Evolutionary conservation across 2,888 invertebrate genomes (phyloP), one percentile per base, ranked within the genome.

Genomic region (Yponomeuta sedellus): DNA sequence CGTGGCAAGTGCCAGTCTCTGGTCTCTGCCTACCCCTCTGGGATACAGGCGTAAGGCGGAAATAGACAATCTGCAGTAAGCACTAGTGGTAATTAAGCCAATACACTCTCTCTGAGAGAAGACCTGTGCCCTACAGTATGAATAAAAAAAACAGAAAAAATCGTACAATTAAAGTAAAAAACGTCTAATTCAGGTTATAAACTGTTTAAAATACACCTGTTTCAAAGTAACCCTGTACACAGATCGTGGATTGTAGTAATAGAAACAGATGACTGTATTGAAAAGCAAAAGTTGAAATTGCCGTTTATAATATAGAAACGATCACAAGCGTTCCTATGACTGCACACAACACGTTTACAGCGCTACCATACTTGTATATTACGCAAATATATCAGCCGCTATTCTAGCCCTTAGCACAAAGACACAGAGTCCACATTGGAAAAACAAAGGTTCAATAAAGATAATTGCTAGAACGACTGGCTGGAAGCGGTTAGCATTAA

Each of bases 281-380:
- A 12, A 52, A 52, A 52, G 44, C 44, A 52, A 52, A 52, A 52
- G 44, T 52, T 16, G 44, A 52, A 52, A 52, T 16, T 52, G 44
- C 44, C 16, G 16, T 52, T 16, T 52, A 52, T 52, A 52, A 52
- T 52, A 52, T 52, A 52, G 44, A 16, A 52, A 52, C 44, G 44
- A 52, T 52, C 44, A 52, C 16, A 52, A 52, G 16, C 44, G 44
- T 52, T 52, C 44, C 44, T 52, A 52, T 52, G 44, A 52, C 16
- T 52, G 44, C 2, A 52, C 44, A 52, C 44, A 12, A 52, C 44
- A 52, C 16, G 44, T 52, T 52, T 52, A 52, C 44, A 16, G 44
- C 44, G 44, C 44, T 52, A 52, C 44, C 44, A 52, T 52, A 52
- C 44, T 52, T 52, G 44, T 52, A 52, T 52, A 16, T 52, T 52